These are phyloP conservation scores for Calephelis perditalis DNA, from an alignment of 2,888 invertebrate species.

Conservation along the genomic window DNA sequence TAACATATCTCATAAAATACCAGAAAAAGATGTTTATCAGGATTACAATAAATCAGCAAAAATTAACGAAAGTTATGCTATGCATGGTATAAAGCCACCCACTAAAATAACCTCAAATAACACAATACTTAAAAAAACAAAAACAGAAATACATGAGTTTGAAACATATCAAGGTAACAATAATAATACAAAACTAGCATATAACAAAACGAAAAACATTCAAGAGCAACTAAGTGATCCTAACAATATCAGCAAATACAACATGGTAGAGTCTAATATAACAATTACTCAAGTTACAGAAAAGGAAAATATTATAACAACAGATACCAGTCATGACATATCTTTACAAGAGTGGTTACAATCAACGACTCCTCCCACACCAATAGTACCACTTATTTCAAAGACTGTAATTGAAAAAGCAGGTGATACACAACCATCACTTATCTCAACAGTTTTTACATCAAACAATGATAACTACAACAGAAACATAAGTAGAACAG, in stretches of 20 bases:
- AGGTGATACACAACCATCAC: slow-evolving; percentile 60
- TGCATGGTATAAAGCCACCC: slow-evolving; percentile 44
- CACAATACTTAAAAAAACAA: slow-evolving; percentile 57
- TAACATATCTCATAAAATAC: slow-evolving; percentile 41
- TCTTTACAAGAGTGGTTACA: slow-evolving; percentile 63
- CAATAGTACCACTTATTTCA: slow-evolving; percentile 39
- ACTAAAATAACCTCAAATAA: slow-evolving; percentile 45
- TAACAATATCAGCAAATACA: slow-evolving; percentile 58
- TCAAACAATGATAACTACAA: slow-evolving; percentile 71
- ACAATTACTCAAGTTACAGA: slow-evolving; percentile 66
- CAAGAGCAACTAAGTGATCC: slow-evolving; percentile 62
- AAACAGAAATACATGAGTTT: slow-evolving; percentile 66
- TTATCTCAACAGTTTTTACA: slow-evolving; percentile 80
- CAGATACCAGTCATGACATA: slow-evolving; percentile 66
- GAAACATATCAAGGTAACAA: slow-evolving; percentile 61
- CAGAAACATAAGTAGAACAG: slow-evolving; percentile 55
- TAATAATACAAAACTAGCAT: slow-evolving; percentile 61
- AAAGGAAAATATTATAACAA: slow-evolving; percentile 66
- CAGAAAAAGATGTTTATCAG: slow-evolving; percentile 35
- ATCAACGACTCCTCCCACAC: slow-evolving; percentile 48
- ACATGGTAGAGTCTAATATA: slow-evolving; percentile 66
- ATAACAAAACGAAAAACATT: slow-evolving; percentile 65
- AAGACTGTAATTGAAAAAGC: slow-evolving; percentile 54
- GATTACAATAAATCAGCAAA: slow-evolving; percentile 42
- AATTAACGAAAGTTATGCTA: slow-evolving; percentile 39